Evolutionary conservation across 2,888 invertebrate species (phyloP).

Genomic region (Girardia tigrina): DNA sequence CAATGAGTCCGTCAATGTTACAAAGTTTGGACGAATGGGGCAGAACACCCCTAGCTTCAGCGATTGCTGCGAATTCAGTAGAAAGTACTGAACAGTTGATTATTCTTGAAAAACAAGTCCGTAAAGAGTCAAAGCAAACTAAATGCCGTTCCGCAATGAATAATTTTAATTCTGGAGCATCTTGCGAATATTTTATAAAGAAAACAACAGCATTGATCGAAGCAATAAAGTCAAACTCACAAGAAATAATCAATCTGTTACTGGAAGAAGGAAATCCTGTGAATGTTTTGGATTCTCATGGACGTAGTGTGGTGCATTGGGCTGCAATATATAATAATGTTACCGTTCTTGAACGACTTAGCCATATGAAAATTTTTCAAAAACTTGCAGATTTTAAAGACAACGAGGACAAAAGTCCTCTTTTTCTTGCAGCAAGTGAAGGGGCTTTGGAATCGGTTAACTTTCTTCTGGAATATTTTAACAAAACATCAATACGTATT

Average conservation of each 20-base stretch:
- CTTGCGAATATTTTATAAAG: conserved; percentile 3
- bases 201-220: conserved; percentile 13
- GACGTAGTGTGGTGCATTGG: conserved; percentile 12
- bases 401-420: neutral
- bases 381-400: neutral
- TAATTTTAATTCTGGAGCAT: neutral
- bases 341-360: neutral
- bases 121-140: neutral
- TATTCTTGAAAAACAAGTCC: neutral
- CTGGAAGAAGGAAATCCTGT: conserved; percentile 5
- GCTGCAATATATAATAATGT: neutral
- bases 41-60: neutral
- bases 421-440: neutral
- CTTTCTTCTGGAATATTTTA: neutral
- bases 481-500: neutral
- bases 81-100: neutral
- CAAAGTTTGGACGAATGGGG: conserved; percentile 8
- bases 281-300: neutral
- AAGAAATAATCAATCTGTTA: conserved; percentile 1
- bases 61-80: neutral
- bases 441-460: neutral
- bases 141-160: neutral
- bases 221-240: neutral
- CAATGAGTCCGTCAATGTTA: conserved; percentile 9
- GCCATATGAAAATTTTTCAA: neutral